Evolutionary conservation across 2,113 vertebrate genomes (phyloP).

Genomic region (Turdus rufiventris): DNA sequence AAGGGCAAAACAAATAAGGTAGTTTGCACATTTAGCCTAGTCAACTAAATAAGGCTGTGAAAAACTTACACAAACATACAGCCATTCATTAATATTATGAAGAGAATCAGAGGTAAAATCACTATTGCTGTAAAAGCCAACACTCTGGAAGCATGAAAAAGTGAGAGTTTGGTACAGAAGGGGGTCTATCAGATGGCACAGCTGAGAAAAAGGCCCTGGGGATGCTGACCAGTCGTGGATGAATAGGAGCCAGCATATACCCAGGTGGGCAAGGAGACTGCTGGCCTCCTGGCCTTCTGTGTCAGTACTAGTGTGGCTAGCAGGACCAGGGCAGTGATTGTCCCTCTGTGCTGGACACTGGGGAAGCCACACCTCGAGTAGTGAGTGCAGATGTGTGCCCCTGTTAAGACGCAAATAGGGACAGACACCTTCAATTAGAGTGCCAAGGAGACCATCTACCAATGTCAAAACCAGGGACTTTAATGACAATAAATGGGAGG

Average conservation of each 20-base stretch:
- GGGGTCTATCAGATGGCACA: neutral
- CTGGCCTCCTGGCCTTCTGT: neutral
- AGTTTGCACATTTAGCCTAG: neutral
- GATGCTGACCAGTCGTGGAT: fast-evolving
- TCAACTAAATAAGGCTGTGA: neutral
- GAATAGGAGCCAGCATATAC: fast-evolving
- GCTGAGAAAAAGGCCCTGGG: neutral
- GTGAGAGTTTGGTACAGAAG: neutral
- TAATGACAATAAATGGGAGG: no score
- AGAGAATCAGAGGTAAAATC: neutral
- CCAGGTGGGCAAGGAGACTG: fast-evolving
- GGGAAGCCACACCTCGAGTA: no score
- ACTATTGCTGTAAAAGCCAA: neutral
- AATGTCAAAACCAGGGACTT: no score
- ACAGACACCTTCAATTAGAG: no score
- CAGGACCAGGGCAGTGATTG: fast-evolving
- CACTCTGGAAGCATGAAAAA: neutral
- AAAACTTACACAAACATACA: neutral
- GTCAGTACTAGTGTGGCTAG: neutral
- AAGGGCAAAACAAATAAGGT: neutral
- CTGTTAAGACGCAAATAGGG: no score
- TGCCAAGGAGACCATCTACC: no score
- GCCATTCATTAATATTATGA: neutral
- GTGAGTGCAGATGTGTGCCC: no score
- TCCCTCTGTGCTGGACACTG: neutral